Base-by-base conservation (phyloP, 2,888 invertebrate genomes). In the Diabrotica balteata region DNA sequence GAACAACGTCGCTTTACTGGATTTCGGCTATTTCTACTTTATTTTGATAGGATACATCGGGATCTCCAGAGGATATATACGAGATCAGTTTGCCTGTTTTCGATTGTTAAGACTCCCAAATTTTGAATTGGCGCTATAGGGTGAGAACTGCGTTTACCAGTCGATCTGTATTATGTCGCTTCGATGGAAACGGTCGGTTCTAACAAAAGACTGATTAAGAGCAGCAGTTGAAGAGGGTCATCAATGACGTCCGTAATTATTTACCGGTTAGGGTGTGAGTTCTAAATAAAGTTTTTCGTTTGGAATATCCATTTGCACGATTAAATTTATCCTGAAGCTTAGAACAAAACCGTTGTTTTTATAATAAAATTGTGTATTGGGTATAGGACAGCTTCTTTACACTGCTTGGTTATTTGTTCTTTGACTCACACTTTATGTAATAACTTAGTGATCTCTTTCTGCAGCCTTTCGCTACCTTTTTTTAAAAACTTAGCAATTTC, bases 21-120 rank as follows among this genome's bases (percentile, higher is more conserved):
- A 32, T 32, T 22, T 46, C n/a, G 46, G 47, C 49, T 63, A 47
- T 22, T 11, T 55, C 43, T 51, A 58, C 57, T 49, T 58, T 64
- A 51, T 51, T 63, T 63, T 63, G 57, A 57, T 57, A 49, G 51
- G 58, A 51, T 63, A 57, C 51, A 9, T 32, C 44, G 7, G 58
- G 45, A 57, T 63, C 58, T 58, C 58, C 6, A 11, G 51, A 63
- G 57, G 46, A 58, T 50, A 57, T 22, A 63, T 58, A 58, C 42
- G 17, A 32, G 58, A 63, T 63, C 58, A 22, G 45, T 57, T 58
- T 17, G 63, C 43, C 45, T 58, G 51, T 58, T 63, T 55, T 45
- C 58, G 45, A 52, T 22, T 58, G 58, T 22, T 7, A 42, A 10
- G 50, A 43, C 47, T 32, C 22, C 22, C 42, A 45, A 32, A 63